phyloP scores from a whole-genome alignment of 2,888 invertebrate genomes.

The Conomelus anceps region DNA sequence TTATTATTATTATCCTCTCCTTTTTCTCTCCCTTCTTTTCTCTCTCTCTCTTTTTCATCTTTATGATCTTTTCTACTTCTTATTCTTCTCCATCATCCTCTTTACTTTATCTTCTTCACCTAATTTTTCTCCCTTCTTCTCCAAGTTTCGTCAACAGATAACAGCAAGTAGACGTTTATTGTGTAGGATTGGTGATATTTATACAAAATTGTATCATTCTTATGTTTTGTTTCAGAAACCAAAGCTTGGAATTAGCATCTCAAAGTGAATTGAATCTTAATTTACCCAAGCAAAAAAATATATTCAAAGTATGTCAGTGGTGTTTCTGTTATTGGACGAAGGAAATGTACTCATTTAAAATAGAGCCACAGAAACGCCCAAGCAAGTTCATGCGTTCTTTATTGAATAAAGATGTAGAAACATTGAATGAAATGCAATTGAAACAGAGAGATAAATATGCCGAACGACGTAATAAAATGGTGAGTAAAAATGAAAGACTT shows the following conservation, averaged over 20 bases:
- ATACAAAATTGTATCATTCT: background rate
- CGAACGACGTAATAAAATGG: background rate
- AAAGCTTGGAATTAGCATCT: background rate
- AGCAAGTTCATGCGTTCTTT: conserved; percentile 2
- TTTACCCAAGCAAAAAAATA: background rate
- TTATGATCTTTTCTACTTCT: no score
- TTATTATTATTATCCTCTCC: no score
- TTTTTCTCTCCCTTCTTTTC: no score
- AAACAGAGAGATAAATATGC: background rate
- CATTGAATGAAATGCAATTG: background rate
- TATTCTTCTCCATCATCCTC: no score
- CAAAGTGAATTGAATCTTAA: background rate
- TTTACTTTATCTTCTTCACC: no score
- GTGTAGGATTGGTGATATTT: background rate
- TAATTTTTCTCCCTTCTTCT: no score
- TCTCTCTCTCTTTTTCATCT: no score
- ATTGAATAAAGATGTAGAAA: background rate
- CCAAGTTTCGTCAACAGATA: no score
- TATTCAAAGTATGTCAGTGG: background rate
- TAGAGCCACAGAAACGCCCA: conserved; percentile 12
- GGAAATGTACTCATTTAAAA: background rate
- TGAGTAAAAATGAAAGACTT: conserved; percentile 1
- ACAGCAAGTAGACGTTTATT: no score
- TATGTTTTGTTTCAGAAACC: background rate
- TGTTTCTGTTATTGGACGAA: background rate